Evolutionary conservation across 2,888 invertebrate species (phyloP).

Genomic region (Abscondita cerata): DNA sequence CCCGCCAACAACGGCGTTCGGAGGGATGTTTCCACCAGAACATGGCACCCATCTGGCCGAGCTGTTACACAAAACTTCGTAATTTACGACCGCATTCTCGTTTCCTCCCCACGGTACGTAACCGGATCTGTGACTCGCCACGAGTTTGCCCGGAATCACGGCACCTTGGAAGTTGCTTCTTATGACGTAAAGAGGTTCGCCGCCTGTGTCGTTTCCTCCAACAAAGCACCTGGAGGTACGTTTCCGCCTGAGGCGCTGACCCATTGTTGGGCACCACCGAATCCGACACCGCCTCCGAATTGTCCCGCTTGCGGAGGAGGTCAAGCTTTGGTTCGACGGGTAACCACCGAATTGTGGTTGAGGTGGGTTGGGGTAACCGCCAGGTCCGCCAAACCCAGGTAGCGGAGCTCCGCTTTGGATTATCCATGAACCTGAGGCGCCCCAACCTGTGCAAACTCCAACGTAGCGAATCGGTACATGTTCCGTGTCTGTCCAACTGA

Average conservation of each 20-base stretch:
- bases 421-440: slow-evolving; percentile 81
- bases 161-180: slow-evolving; percentile 75
- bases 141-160: slow-evolving; percentile 79
- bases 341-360: slow-evolving; percentile 6
- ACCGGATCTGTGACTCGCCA: slow-evolving; percentile 68
- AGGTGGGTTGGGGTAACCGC: slow-evolving; percentile 22
- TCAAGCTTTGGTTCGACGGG: neutral
- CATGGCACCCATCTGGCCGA: slow-evolving; percentile 54
- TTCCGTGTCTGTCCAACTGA: slow-evolving; percentile 75
- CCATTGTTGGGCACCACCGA: slow-evolving; percentile 62
- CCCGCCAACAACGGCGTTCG: slow-evolving; percentile 74
- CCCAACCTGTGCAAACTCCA: slow-evolving; percentile 89
- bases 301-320: slow-evolving; percentile 1
- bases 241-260: slow-evolving; percentile 69
- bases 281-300: slow-evolving; percentile 9
- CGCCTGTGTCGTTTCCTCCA: slow-evolving; percentile 65
- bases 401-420: slow-evolving; percentile 62
- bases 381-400: slow-evolving; percentile 20
- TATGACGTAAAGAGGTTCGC: slow-evolving; percentile 71
- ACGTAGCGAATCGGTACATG: slow-evolving; percentile 75
- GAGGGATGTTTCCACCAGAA: slow-evolving; percentile 68
- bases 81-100: slow-evolving; percentile 72
- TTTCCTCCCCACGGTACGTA: slow-evolving; percentile 81
- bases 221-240: slow-evolving; percentile 78
- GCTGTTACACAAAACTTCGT: slow-evolving; percentile 66